Evolutionary conservation across 1,140 invertebrate species (phyloP).

Genomic region (Araneus ventricosus): DNA sequence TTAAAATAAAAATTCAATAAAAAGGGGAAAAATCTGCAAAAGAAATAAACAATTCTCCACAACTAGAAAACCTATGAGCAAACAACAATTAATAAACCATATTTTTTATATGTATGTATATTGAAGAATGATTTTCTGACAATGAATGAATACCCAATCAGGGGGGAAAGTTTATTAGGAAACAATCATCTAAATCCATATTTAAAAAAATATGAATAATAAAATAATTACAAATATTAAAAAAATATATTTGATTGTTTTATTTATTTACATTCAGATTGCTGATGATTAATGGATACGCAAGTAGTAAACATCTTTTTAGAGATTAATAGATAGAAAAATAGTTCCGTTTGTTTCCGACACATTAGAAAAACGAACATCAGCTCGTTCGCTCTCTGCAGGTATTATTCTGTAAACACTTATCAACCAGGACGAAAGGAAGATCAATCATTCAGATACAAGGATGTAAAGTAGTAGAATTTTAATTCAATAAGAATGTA

Average conservation of each 20-base stretch:
- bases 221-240: too few relatives aligned
- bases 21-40: not conserved
- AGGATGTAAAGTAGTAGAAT: not conserved
- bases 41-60: not conserved
- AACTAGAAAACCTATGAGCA: not conserved
- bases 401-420: slow-evolving; percentile 1
- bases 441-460: slow-evolving; percentile 41
- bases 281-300: too few relatives aligned
- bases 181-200: too few relatives aligned
- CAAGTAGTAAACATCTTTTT: too few relatives aligned
- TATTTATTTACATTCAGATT: too few relatives aligned
- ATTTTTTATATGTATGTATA: not conserved
- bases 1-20: not conserved
- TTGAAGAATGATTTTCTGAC: not conserved
- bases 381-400: not conserved
- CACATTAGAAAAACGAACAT: not conserved
- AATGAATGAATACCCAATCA: too few relatives aligned
- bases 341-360: not conserved
- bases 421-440: slow-evolving; percentile 31
- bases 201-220: too few relatives aligned
- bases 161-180: too few relatives aligned
- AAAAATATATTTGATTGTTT: too few relatives aligned
- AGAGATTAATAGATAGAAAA: too few relatives aligned
- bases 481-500: not conserved
- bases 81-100: not conserved